These are phyloP conservation scores for Pediacus dermestoides DNA, from an alignment of 2,888 invertebrate species.

Conservation along the genomic window DNA sequence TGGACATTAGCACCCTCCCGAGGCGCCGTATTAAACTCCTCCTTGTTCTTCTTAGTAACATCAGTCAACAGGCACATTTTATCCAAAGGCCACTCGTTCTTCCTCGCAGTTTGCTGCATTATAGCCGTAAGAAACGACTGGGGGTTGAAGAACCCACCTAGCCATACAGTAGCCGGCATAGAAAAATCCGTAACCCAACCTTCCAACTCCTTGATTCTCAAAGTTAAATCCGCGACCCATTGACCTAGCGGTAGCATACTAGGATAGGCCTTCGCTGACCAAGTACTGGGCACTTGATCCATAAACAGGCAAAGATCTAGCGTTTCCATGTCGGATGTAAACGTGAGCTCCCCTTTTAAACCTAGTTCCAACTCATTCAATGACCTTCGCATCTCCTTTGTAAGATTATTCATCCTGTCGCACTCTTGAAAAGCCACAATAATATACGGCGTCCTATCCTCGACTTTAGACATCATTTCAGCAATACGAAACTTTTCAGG, in stretches of 20 bases:
- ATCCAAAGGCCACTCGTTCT: constrained; percentile 94
- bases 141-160: constrained; percentile 94
- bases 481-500: constrained; percentile 83
- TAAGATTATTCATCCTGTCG: constrained; percentile 89
- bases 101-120: constrained; percentile 95
- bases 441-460: constrained; percentile 86
- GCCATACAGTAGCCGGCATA: constrained; percentile 85
- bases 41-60: constrained; percentile 83
- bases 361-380: constrained; percentile 84
- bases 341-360: constrained; percentile 89
- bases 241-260: constrained; percentile 76
- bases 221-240: constrained; percentile 82
- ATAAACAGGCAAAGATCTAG: constrained; percentile 81
- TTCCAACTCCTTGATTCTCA: constrained; percentile 76
- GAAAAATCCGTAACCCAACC: constrained; percentile 85
- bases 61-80: constrained; percentile 94
- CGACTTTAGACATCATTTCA: constrained; percentile 81
- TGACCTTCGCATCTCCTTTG: constrained; percentile 75
- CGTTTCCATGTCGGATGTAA: constrained; percentile 88
- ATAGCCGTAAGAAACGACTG: constrained; percentile 95
- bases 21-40: constrained; percentile 82
- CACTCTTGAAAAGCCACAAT: constrained; percentile 93
- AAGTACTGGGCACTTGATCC: constrained; percentile 82
- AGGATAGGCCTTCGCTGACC: constrained; percentile 86
- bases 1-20: constrained; percentile 89